phyloP scores from a whole-genome alignment of 2,888 invertebrate species.

The Drosophila sordidula region DNA sequence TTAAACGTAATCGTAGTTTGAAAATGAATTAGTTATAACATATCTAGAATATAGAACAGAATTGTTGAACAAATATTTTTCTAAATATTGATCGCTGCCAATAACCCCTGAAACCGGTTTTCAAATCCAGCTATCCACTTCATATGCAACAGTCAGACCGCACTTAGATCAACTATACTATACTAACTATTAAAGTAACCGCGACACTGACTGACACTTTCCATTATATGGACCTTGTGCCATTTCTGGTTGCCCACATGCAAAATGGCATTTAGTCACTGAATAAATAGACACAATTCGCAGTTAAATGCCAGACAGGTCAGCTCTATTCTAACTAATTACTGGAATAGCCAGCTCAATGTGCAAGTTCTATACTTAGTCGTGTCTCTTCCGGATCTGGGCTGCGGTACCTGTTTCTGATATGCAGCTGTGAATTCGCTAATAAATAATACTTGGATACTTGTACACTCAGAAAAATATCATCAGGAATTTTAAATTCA shows the following conservation, averaged over 20 bases:
- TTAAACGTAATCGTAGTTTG: background rate
- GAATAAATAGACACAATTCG: conserved; percentile 29
- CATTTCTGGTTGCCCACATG: conserved; percentile 21
- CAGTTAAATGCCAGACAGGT: conserved; percentile 40
- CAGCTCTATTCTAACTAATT: conserved; percentile 47
- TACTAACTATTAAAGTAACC: background rate
- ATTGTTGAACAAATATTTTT: too few species aligned
- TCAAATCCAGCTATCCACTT: conserved; percentile 1
- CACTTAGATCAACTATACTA: conserved; percentile 18
- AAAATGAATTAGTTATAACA: too few species aligned
- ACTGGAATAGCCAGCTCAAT: conserved; percentile 22
- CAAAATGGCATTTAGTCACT: conserved; percentile 34
- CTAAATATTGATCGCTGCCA: background rate
- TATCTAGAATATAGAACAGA: too few species aligned
- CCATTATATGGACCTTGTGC: conserved; percentile 37
- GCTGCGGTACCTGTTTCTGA: conserved; percentile 33
- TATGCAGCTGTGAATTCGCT: conserved; percentile 42
- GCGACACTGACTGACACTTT: conserved; percentile 32
- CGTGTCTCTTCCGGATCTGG: conserved; percentile 53
- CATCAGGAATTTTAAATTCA: too few species aligned
- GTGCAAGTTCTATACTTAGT: conserved; percentile 9
- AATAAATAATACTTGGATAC: conserved; percentile 33
- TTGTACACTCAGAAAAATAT: conserved; percentile 5
- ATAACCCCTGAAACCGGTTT: conserved; percentile 22
- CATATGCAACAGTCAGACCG: conserved; percentile 5